Conservation (phyloP, 2,113 vertebrate genomes). For the Carassius auratus region DNA sequence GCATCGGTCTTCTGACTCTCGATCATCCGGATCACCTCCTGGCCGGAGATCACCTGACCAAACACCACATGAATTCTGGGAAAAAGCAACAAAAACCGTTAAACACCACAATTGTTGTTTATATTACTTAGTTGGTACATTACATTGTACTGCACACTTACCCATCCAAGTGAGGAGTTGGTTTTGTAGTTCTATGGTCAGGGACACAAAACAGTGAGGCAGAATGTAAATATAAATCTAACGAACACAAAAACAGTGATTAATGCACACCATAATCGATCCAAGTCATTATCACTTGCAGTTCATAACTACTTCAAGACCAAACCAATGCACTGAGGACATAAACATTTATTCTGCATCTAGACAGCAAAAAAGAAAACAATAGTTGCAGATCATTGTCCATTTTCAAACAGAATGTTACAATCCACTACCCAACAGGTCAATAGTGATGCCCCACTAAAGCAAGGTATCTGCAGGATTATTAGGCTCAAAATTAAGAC, state of each 20-base stretch:
- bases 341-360: background rate
- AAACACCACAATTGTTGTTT: background rate
- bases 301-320: background rate
- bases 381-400: background rate
- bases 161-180: constrained; percentile 96
- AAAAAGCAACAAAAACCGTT: constrained; percentile 4
- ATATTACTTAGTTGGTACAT: background rate
- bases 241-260: constrained; percentile 71
- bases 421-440: too few relatives aligned
- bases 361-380: background rate
- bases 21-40: constrained; percentile 95
- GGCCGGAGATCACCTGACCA: constrained; percentile 97
- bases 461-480: too few relatives aligned
- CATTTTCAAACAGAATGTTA: background rate
- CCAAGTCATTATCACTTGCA: background rate
- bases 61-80: constrained; percentile 96
- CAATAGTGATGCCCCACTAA: too few relatives aligned
- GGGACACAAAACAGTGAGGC: constrained; percentile 70
- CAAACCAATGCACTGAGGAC: background rate
- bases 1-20: constrained; percentile 97
- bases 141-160: constrained; percentile 68
- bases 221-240: constrained; percentile 71
- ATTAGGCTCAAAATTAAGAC: too few relatives aligned
- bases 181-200: constrained; percentile 93
- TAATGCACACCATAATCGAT: constrained; percentile 53